Conservation (phyloP, 2,797 vertebrate genomes). For the Iguana delicatissima region DNA sequence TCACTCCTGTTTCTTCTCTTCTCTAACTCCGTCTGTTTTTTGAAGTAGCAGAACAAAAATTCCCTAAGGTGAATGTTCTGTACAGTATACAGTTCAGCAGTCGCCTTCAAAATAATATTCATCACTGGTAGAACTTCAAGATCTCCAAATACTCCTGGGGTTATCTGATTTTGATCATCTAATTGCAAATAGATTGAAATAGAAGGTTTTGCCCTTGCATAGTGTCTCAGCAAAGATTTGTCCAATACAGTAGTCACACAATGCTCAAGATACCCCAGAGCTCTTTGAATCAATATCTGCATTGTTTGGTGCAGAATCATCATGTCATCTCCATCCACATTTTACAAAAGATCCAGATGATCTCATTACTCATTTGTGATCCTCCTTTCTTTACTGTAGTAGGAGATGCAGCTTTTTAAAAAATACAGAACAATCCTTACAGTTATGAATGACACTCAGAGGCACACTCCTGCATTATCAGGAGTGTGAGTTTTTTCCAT, state of each 20-base stretch:
- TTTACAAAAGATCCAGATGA: background rate
- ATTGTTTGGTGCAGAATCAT: background rate
- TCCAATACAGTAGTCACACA: background rate
- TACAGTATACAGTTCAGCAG: background rate
- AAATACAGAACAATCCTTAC: background rate
- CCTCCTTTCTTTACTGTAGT: background rate
- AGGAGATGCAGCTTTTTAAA: background rate
- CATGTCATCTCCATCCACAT: background rate
- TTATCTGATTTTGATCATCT: conserved; percentile 1
- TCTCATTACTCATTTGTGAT: background rate
- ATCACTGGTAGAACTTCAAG: background rate
- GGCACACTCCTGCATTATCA: background rate
- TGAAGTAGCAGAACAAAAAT: background rate
- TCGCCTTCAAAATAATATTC: background rate
- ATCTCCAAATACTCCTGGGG: background rate
- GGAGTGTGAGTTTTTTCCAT: background rate
- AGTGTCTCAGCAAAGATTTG: background rate
- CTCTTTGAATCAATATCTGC: background rate
- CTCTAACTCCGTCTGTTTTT: background rate
- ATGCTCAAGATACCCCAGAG: background rate
- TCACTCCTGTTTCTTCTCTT: background rate
- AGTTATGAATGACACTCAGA: background rate
- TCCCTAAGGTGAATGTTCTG: background rate
- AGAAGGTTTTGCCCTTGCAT: background rate
- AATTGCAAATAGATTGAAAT: background rate